Conservation (phyloP, 2,888 invertebrate genomes). For the Brenthis hecate region DNA sequence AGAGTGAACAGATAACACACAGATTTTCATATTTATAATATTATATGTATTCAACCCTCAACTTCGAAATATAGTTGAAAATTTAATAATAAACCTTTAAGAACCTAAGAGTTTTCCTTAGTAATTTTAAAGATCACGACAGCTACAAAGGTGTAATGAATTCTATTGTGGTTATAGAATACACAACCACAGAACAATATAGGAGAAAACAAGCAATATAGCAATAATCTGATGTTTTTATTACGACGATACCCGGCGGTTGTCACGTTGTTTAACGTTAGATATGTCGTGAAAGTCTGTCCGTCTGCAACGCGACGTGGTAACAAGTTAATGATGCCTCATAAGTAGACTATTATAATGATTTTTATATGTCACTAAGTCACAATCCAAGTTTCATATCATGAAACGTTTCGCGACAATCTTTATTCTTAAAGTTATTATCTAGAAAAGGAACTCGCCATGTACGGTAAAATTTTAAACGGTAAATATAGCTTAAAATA, state of each 20-base stretch:
- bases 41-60: too few relatives aligned
- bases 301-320: constrained; percentile 59
- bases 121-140: too few relatives aligned
- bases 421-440: neutral
- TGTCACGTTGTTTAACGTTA: constrained; percentile 46
- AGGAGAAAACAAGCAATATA: constrained; percentile 19
- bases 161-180: neutral
- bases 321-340: constrained; percentile 51
- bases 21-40: too few relatives aligned
- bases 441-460: too few relatives aligned
- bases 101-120: too few relatives aligned
- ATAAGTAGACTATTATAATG: constrained; percentile 30
- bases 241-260: constrained; percentile 31
- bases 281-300: constrained; percentile 72
- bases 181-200: neutral
- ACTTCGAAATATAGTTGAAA: too few relatives aligned
- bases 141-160: too few relatives aligned
- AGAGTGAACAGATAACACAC: too few relatives aligned
- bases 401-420: neutral
- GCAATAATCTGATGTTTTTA: constrained; percentile 25
- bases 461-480: too few relatives aligned
- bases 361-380: constrained; percentile 30
- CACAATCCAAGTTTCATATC: constrained; percentile 15
- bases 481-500: too few relatives aligned
- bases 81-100: too few relatives aligned